phyloP scores from a whole-genome alignment of 2,888 invertebrate genomes.

The Cryptus viduatorius region DNA sequence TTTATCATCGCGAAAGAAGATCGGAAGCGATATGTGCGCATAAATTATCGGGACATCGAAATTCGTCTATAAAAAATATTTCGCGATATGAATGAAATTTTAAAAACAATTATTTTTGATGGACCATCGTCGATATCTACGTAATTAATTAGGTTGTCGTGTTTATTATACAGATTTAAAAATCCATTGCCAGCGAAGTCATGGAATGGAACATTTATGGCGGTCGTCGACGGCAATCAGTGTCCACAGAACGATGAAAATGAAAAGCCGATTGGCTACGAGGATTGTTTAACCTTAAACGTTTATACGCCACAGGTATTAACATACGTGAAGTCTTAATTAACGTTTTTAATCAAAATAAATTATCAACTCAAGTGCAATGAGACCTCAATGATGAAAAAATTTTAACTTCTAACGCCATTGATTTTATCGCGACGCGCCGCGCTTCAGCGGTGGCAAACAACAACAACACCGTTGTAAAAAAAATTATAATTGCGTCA shows the following conservation, averaged over 20 bases:
- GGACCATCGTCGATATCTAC: too few species aligned
- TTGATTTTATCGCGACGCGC: background rate
- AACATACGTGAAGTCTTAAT: background rate
- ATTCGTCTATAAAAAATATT: too few species aligned
- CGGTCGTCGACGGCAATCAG: conserved; percentile 56
- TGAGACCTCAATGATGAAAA: too few species aligned
- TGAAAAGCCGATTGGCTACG: conserved; percentile 57
- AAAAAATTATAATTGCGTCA: background rate
- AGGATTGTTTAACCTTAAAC: conserved; percentile 69
- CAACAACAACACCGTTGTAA: background rate
- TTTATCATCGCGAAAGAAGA: too few species aligned
- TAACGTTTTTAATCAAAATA: background rate
- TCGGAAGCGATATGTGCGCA: too few species aligned
- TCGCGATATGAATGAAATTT: background rate
- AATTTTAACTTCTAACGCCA: background rate
- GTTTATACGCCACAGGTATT: conserved; percentile 70
- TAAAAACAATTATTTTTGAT: background rate
- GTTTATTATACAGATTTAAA: conserved; percentile 68
- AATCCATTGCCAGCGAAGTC: conserved; percentile 69
- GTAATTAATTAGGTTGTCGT: background rate
- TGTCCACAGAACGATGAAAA: conserved; percentile 68
- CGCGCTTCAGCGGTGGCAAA: too few species aligned
- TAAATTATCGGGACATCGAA: too few species aligned
- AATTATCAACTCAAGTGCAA: background rate
- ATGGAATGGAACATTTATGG: conserved; percentile 68